Evolutionary conservation across 1,140 invertebrate species (phyloP).

Genomic region (Anoplophora glabripennis): DNA sequence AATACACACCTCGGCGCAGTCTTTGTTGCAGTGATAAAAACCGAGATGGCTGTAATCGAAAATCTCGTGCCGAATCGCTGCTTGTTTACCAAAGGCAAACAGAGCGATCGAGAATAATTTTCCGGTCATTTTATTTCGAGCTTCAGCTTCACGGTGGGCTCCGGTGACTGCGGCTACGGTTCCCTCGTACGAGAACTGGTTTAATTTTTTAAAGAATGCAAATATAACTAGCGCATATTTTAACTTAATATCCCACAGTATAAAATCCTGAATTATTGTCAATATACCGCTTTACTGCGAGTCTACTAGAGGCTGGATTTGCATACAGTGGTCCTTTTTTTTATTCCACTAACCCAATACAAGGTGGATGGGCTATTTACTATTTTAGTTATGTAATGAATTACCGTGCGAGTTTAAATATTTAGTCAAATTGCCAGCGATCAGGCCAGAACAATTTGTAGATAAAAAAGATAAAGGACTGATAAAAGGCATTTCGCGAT

Average conservation of each 20-base stretch:
- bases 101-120: constrained; percentile 26
- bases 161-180: constrained; percentile 14
- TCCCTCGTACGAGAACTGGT: constrained; percentile 30
- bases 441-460: neutral
- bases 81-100: constrained; percentile 16
- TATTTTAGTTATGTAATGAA: too few species aligned
- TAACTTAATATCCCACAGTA: constrained; percentile 17
- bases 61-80: neutral
- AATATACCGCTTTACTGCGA: neutral
- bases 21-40: too few species aligned
- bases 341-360: neutral
- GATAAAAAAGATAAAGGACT: constrained; percentile 6
- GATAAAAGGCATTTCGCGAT: constrained; percentile 2
- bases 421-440: neutral
- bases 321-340: neutral
- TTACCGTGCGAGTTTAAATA: neutral
- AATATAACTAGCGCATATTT: constrained; percentile 35
- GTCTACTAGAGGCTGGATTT: neutral
- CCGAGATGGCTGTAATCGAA: too few species aligned
- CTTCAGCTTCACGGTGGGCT: constrained; percentile 32
- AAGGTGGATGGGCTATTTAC: neutral
- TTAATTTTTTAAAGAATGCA: constrained; percentile 30
- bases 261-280: neutral
- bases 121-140: constrained; percentile 19
- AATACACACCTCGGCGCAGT: too few species aligned